Conservation (phyloP, 2,888 invertebrate genomes). For the Seladonia tumulorum region DNA sequence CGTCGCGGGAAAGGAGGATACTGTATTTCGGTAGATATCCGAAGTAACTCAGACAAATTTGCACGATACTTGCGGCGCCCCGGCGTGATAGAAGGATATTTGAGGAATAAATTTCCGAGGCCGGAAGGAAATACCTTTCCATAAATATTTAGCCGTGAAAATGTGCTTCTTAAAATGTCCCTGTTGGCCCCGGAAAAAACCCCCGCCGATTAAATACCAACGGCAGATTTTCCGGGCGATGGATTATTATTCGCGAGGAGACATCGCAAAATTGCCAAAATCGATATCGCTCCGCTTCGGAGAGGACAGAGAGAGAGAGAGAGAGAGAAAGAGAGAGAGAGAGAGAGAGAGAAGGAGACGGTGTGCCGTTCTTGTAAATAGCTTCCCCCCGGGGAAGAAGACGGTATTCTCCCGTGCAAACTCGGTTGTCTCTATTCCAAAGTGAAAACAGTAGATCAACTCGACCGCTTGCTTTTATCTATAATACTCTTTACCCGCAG, state of each 20-base stretch:
- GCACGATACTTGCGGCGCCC: conserved; percentile 70
- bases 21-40: conserved; percentile 69
- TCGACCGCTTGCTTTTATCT: conserved; percentile 58
- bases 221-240: not conserved
- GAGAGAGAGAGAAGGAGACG: too few species aligned
- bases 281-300: conserved; percentile 13
- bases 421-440: conserved; percentile 58
- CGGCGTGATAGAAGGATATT: conserved; percentile 36
- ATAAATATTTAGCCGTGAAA: conserved; percentile 23
- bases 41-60: conserved; percentile 72
- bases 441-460: conserved; percentile 66
- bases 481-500: conserved; percentile 37
- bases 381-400: conserved; percentile 20
- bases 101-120: conserved; percentile 16
- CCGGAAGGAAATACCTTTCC: not conserved
- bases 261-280: not conserved
- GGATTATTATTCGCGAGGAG: conserved; percentile 1
- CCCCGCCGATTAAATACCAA: not conserved
- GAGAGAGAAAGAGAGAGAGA: not conserved
- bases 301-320: not conserved
- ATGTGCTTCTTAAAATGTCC: not conserved
- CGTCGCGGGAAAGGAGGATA: conserved; percentile 14
- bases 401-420: conserved; percentile 46
- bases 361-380: conserved; percentile 15
- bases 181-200: not conserved